phyloP scores from a whole-genome alignment of 2,888 invertebrate genomes.

The Stenichneumon culpator region DNA sequence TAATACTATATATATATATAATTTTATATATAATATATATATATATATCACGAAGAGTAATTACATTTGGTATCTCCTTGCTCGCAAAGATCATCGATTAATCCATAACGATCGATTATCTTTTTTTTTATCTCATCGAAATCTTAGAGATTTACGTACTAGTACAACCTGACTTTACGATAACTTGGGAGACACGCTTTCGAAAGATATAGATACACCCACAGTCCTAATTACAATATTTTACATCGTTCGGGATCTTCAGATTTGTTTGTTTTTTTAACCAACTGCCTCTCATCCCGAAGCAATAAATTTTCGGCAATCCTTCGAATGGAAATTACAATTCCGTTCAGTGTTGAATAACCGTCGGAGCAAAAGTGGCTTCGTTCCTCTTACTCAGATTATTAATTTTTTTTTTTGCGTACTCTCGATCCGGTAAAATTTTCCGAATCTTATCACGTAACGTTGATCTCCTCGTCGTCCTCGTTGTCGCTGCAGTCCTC shows the following conservation, averaged over 20 bases:
- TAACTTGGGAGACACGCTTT: slow-evolving; percentile 70
- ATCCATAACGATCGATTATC: slow-evolving; percentile 57
- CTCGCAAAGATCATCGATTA: slow-evolving; percentile 64
- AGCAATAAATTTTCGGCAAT: slow-evolving; percentile 47
- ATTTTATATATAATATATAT: slow-evolving; percentile 81
- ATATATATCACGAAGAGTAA: slow-evolving; percentile 78
- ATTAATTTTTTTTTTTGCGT: slow-evolving; percentile 20
- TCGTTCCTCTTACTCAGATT: slow-evolving; percentile 11
- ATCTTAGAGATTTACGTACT: slow-evolving; percentile 73
- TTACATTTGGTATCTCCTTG: slow-evolving; percentile 77
- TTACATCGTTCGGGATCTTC: slow-evolving; percentile 76
- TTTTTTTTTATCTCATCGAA: slow-evolving; percentile 32
- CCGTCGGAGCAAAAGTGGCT: slow-evolving; percentile 2
- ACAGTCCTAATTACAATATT: slow-evolving; percentile 84
- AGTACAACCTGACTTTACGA: slow-evolving; percentile 71
- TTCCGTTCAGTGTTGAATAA: slow-evolving; percentile 41
- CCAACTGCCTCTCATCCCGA: slow-evolving; percentile 19
- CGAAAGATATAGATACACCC: slow-evolving; percentile 75
- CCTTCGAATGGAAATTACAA: slow-evolving; percentile 24
- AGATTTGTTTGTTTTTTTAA: slow-evolving; percentile 20
- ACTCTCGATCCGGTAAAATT: slow-evolving; percentile 44
- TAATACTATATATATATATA: slow-evolving; percentile 75
- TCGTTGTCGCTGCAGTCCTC: slow-evolving; percentile 86
- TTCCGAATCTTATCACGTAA: slow-evolving; percentile 91
- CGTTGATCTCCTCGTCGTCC: slow-evolving; percentile 94